These are phyloP conservation scores for Acropora tenuis DNA, from an alignment of 64 coral and sea anemone genomes.

Conservation along the genomic window DNA sequence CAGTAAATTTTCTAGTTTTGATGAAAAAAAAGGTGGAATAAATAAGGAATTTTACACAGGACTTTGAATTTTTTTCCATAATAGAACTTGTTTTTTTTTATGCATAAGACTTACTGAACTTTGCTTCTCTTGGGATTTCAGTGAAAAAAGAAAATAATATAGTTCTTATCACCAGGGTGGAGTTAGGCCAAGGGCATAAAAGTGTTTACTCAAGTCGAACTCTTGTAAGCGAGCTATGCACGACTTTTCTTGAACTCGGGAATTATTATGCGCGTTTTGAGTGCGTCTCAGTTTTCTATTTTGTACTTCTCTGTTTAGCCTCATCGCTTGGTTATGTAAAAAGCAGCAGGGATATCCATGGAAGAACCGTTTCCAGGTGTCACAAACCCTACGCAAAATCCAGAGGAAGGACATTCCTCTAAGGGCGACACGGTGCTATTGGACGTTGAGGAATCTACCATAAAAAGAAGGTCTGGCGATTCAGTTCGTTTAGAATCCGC, in stretches of 20 bases:
- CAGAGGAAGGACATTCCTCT: neutral
- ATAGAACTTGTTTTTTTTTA: too few relatives aligned
- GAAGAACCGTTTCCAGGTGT: conserved; percentile 11
- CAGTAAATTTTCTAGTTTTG: too few relatives aligned
- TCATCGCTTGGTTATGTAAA: neutral
- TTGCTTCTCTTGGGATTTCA: too few relatives aligned
- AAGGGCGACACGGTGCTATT: neutral
- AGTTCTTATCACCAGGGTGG: neutral
- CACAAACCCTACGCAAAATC: neutral
- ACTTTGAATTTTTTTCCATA: too few relatives aligned
- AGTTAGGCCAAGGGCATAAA: neutral
- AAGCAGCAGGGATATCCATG: neutral
- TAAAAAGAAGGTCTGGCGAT: neutral
- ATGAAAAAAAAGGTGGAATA: too few relatives aligned
- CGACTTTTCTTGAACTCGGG: neutral
- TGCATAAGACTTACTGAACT: too few relatives aligned
- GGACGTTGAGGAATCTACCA: conserved; percentile 16
- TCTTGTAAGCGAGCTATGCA: neutral
- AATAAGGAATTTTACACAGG: too few relatives aligned
- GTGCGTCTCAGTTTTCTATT: neutral
- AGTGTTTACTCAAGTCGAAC: neutral
- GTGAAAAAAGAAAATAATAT: too few relatives aligned
- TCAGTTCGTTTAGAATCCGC: conserved; percentile 26
- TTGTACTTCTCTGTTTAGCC: neutral
- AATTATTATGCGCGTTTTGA: neutral